These are phyloP conservation scores for Elgaria multicarinata DNA, from an alignment of 2,113 vertebrate genomes.

Conservation along the genomic window DNA sequence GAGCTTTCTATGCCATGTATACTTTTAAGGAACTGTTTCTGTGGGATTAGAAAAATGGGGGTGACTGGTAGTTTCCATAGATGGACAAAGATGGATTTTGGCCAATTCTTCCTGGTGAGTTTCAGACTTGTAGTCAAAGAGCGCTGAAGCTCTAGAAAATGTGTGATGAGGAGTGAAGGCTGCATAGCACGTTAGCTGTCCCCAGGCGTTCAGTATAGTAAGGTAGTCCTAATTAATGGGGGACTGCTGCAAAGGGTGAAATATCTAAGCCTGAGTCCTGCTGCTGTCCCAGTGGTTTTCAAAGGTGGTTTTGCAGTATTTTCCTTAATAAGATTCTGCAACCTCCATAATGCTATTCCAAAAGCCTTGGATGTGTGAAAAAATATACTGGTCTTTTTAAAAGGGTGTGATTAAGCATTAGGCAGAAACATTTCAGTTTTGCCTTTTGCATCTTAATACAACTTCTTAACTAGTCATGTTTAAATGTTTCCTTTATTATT, in stretches of 20 bases:
- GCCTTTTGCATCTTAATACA: neutral
- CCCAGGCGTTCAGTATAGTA: neutral
- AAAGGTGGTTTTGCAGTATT: neutral
- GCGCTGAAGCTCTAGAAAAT: neutral
- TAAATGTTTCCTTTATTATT: neutral
- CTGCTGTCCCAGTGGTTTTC: conserved; percentile 14
- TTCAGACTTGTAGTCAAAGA: neutral
- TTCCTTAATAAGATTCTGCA: neutral
- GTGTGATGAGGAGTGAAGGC: neutral
- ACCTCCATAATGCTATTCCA: neutral
- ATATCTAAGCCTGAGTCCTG: neutral
- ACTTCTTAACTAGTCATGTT: neutral
- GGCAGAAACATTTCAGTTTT: neutral
- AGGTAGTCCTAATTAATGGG: conserved; percentile 20
- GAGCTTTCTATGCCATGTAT: neutral
- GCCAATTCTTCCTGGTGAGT: neutral
- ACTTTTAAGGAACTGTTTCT: neutral
- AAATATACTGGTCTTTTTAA: neutral
- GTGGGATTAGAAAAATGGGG: neutral
- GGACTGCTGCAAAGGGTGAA: neutral
- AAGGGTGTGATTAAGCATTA: neutral
- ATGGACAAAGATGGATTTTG: neutral
- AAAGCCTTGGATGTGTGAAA: neutral
- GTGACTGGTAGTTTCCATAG: neutral
- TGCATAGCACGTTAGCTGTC: neutral